Base-by-base conservation (phyloP, 2,113 vertebrate genomes). In the Daphoenositta chrysoptera region DNA sequence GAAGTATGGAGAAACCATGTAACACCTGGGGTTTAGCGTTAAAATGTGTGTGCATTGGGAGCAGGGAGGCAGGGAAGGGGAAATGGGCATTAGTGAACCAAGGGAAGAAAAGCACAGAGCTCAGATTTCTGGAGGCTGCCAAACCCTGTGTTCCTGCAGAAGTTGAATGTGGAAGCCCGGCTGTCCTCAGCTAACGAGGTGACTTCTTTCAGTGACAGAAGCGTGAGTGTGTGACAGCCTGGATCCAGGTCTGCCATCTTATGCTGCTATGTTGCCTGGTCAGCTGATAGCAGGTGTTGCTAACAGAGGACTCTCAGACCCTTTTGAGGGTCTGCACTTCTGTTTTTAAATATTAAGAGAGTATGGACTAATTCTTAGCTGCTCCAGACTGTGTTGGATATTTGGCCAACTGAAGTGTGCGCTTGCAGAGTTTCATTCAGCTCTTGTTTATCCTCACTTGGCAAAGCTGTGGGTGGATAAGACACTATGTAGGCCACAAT, bases 101-200 rank as follows among this genome's bases (percentile, higher is more conserved):
- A 82, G 42, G 27, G 63, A 90, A 92, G 58, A 84, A 90, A 96
- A 96, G 89, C 58, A 93, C 65, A 90, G 79, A 94, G 93, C 94
- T 95, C 91, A 48, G 54, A 87, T 96, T 96, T 97, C 88, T 90
- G 71, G 76, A 94, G 77, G 65, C 87, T 92, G 90, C 90, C 93
- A 95, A 96, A 87, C 73, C 39, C 77, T 83, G 69, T 61, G 48
- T 81, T 90, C 60, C 66, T 78, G 79, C 85, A 86, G 90, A 93
- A 93, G 63, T n/a, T 8, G 5, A 70, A 70, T 47, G 61, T 27
- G 58, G 87, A 78, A 95, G 53, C 78, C 83, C 4, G 44, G 53
- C 91, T 93, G 85, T 87, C 93, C 93, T 92, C 8, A 2, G 57
- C 84, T 87, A 83, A 81, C 0, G 57, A 92, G 73, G 80, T 66